phyloP scores from a whole-genome alignment of 2,888 invertebrate genomes.

The Drosophila nigricruria region DNA sequence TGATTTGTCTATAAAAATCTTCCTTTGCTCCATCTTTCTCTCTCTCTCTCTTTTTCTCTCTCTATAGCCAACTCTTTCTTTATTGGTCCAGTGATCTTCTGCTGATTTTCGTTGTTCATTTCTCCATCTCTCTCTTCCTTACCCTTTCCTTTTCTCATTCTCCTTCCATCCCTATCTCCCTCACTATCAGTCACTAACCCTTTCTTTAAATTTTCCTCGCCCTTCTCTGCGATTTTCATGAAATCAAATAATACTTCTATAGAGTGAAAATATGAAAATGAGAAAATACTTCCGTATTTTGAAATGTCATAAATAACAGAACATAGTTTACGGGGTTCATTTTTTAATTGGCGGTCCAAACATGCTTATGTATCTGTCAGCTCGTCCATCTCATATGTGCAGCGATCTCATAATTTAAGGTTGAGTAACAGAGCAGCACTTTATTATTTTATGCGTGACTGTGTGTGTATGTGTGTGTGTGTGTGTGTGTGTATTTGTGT shows the following conservation, averaged over 20 bases:
- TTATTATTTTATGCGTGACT: constrained; percentile 41
- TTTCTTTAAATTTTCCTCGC: background rate
- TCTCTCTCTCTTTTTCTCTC: no score
- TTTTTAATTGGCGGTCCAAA: constrained; percentile 24
- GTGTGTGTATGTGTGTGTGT: background rate
- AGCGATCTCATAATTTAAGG: constrained; percentile 30
- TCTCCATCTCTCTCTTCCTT: background rate
- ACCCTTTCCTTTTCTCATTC: background rate
- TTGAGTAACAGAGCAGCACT: constrained; percentile 51
- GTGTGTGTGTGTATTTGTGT: constrained; percentile 2
- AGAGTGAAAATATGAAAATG: constrained; percentile 3
- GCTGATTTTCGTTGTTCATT: background rate
- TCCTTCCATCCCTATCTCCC: background rate
- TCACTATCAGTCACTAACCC: background rate
- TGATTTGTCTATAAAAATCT: background rate
- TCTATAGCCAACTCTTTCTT: background rate
- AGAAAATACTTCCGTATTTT: no score
- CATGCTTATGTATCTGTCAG: constrained; percentile 42
- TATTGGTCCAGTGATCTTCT: background rate
- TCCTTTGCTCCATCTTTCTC: no score
- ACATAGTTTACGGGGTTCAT: constrained; percentile 16
- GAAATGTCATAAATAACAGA: constrained; percentile 13
- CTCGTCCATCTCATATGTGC: constrained; percentile 32
- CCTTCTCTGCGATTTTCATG: background rate
- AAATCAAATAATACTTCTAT: background rate